Evolutionary conservation across 2,888 invertebrate species (phyloP).

Genomic region (Oasisia sp.): DNA sequence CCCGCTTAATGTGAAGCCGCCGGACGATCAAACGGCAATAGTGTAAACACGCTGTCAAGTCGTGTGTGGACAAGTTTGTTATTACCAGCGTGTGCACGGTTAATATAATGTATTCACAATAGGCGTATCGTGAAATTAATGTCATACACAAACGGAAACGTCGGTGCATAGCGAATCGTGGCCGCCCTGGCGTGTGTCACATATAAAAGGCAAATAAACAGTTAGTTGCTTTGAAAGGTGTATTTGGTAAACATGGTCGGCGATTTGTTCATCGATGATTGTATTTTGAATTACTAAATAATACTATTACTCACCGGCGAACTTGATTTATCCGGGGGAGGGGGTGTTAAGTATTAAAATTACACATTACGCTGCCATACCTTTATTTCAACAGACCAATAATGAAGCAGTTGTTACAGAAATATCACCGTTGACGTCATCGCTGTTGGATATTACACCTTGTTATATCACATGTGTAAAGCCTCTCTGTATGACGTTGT

Average conservation of each 20-base stretch:
- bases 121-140: background rate
- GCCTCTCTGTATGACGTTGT: too few species aligned
- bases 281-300: background rate
- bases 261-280: background rate
- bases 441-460: too few species aligned
- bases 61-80: slow-evolving; percentile 12
- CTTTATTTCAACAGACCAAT: too few species aligned
- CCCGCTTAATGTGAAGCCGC: background rate
- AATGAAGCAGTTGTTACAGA: too few species aligned
- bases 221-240: background rate
- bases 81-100: background rate
- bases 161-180: background rate
- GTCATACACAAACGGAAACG: background rate
- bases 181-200: background rate
- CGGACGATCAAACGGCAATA: background rate
- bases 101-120: background rate
- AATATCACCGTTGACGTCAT: background rate
- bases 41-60: background rate
- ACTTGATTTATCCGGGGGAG: too few species aligned
- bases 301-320: background rate
- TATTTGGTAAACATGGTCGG: background rate
- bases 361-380: too few species aligned
- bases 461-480: too few species aligned
- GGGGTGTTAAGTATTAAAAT: too few species aligned
- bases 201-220: slow-evolving; percentile 6